phyloP scores from a whole-genome alignment of 2,888 invertebrate genomes.

The Apoda limacodes region DNA sequence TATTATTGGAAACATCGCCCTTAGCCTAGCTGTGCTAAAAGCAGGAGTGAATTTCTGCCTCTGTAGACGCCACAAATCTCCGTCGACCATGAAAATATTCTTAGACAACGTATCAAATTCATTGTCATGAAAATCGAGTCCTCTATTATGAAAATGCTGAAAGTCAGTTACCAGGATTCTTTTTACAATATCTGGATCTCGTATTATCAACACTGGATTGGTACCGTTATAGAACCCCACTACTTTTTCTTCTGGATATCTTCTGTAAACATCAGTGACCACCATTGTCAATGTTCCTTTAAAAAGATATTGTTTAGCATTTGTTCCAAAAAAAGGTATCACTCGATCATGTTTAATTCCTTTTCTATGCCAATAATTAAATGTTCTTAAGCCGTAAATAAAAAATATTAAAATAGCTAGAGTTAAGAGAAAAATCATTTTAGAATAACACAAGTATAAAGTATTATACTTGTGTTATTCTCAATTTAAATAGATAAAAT shows the following conservation, averaged over 20 bases:
- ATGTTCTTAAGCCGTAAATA: slow-evolving; percentile 37
- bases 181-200: slow-evolving; percentile 50
- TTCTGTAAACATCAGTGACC: slow-evolving; percentile 39
- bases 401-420: no score
- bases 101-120: slow-evolving; percentile 45
- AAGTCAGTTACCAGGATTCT: slow-evolving; percentile 46
- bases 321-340: slow-evolving; percentile 40
- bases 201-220: slow-evolving; percentile 46
- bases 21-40: slow-evolving; percentile 51
- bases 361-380: slow-evolving; percentile 45
- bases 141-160: slow-evolving; percentile 42
- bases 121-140: slow-evolving; percentile 38
- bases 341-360: slow-evolving; percentile 47
- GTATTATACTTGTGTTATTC: no score
- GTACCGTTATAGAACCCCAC: no score
- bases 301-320: slow-evolving; percentile 36
- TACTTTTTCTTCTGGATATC: slow-evolving; percentile 46
- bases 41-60: slow-evolving; percentile 50
- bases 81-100: slow-evolving; percentile 53
- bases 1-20: slow-evolving; percentile 54
- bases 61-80: slow-evolving; percentile 49
- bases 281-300: slow-evolving; percentile 43
- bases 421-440: no score
- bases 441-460: no score
- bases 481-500: no score